Conservation (phyloP, 2,113 vertebrate genomes). For the Mormyrus lacerda region DNA sequence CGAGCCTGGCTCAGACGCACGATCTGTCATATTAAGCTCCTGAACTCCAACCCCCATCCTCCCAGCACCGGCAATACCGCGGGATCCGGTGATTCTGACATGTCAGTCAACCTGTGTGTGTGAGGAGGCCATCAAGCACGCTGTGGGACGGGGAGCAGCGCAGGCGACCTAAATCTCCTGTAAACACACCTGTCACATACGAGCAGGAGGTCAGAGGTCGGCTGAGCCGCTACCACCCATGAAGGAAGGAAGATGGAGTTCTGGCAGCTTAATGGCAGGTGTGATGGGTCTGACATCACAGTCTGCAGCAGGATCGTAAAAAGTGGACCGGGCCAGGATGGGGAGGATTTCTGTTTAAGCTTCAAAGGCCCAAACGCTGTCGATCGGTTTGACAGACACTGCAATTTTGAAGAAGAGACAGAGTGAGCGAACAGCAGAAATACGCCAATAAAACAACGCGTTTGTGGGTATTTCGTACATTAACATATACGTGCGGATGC, state of each 20-base stretch:
- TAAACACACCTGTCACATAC: not conserved
- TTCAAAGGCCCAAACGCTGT: conserved; percentile 60
- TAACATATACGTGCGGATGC: not conserved
- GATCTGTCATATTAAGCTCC: not conserved
- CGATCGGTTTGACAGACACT: conserved; percentile 60
- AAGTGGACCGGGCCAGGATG: not conserved
- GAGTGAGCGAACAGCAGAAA: conserved; percentile 52
- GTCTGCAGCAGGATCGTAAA: not conserved
- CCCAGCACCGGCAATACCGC: not conserved
- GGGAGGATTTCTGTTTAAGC: conserved; percentile 27
- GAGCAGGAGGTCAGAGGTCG: not conserved
- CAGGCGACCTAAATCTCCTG: not conserved
- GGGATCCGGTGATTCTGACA: not conserved
- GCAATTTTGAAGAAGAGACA: conserved; percentile 46
- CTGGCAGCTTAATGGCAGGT: not conserved
- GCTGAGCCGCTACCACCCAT: not conserved
- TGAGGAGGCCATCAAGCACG: not conserved
- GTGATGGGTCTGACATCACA: not conserved
- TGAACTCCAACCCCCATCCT: not conserved
- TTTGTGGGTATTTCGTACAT: not conserved
- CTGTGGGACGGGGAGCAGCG: not conserved
- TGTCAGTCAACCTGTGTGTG: not conserved
- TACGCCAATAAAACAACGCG: not conserved
- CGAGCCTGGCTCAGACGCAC: not conserved
- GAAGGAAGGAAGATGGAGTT: not conserved